phyloP scores from a whole-genome alignment of 2,113 vertebrate genomes.

The Leucopsar rothschildi region DNA sequence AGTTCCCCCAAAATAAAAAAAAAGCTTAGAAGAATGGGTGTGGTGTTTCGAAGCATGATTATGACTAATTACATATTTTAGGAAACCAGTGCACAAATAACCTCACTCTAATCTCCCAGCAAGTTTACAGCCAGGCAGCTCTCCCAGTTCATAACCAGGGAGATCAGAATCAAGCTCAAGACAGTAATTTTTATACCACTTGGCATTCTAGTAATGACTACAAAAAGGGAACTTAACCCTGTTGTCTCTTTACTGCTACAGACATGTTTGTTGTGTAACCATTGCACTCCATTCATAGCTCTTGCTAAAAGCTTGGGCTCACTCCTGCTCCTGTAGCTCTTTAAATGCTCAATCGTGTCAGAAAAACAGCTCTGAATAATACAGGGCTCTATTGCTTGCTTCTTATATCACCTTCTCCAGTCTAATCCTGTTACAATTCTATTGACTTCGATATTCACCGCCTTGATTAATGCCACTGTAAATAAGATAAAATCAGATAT shows the following conservation, averaged over 20 bases:
- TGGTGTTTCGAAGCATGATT: not conserved
- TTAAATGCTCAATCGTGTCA: not conserved
- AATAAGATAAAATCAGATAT: not conserved
- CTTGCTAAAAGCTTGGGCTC: conserved; percentile 1
- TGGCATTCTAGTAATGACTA: not conserved
- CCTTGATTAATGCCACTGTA: not conserved
- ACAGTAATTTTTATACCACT: not conserved
- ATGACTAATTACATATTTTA: conserved; percentile 12
- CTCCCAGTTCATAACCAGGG: not conserved
- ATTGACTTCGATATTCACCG: not conserved
- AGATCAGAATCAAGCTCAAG: not conserved
- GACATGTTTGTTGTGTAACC: not conserved
- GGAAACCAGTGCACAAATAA: not conserved
- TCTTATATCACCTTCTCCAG: conserved; percentile 40
- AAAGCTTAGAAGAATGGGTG: not conserved
- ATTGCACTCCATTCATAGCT: not conserved
- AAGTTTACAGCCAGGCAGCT: not conserved
- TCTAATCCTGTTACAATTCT: conserved; percentile 8
- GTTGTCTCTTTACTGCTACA: not conserved
- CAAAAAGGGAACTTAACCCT: not conserved
- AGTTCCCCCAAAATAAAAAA: not conserved
- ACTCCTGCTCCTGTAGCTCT: not conserved
- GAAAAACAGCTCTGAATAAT: not conserved
- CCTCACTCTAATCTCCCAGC: not conserved
- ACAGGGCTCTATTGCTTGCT: not conserved